Evolutionary conservation across 2,888 invertebrate species (phyloP).

Genomic region (Nomada fabriciana): DNA sequence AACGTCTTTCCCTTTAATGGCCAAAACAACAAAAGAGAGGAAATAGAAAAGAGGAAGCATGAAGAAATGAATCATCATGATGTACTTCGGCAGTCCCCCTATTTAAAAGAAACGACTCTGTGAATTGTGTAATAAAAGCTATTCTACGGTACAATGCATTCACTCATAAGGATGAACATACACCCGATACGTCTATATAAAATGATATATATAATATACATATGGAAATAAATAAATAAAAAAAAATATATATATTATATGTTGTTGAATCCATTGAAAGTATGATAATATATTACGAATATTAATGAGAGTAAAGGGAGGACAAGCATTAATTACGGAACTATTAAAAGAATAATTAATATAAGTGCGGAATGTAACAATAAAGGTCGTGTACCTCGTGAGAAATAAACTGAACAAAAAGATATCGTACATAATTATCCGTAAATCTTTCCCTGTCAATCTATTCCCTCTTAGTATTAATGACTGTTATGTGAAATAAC

Average conservation of each 20-base stretch:
- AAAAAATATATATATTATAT: slow-evolving; percentile 80
- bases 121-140: slow-evolving; percentile 74
- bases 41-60: slow-evolving; percentile 31
- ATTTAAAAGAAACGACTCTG: slow-evolving; percentile 64
- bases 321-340: slow-evolving; percentile 75
- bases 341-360: slow-evolving; percentile 77
- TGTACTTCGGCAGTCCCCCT: slow-evolving; percentile 69
- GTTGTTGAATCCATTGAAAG: slow-evolving; percentile 84
- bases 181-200: slow-evolving; percentile 81
- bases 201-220: slow-evolving; percentile 79
- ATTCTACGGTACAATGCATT: slow-evolving; percentile 80
- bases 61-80: slow-evolving; percentile 43
- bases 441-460: slow-evolving; percentile 12
- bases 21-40: slow-evolving; percentile 24
- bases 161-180: slow-evolving; percentile 77
- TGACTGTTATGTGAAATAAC: not conserved
- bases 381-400: slow-evolving; percentile 82
- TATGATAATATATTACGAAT: slow-evolving; percentile 82
- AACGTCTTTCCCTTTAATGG: slow-evolving; percentile 52
- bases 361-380: slow-evolving; percentile 82
- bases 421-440: slow-evolving; percentile 34
- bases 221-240: slow-evolving; percentile 75
- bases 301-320: slow-evolving; percentile 75
- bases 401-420: slow-evolving; percentile 78
- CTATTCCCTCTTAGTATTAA: not conserved